These are phyloP conservation scores for Cynodonichthys magdalenae DNA, from an alignment of 2,797 vertebrate genomes.

Conservation along the genomic window DNA sequence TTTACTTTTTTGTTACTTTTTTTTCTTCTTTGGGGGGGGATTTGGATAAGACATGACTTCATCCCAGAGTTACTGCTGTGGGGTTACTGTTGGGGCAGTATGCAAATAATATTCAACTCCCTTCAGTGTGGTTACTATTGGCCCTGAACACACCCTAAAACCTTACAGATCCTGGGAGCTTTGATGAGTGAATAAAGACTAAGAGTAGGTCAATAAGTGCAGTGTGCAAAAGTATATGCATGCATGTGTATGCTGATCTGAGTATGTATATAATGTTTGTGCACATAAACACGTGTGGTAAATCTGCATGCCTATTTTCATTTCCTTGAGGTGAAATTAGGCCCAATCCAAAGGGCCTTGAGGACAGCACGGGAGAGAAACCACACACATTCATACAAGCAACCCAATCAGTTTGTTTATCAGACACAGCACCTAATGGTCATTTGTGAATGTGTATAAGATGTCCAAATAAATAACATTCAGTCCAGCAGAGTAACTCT, in stretches of 20 bases:
- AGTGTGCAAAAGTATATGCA: constrained; percentile 28
- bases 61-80: constrained; percentile 54
- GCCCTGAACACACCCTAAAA: constrained; percentile 56
- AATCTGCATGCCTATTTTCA: constrained; percentile 55
- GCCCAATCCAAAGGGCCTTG: constrained; percentile 61
- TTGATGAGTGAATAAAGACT: constrained; percentile 60
- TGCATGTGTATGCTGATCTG: constrained; percentile 19
- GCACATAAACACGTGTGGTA: constrained; percentile 31
- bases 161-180: constrained; percentile 51
- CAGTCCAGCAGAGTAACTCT: constrained; percentile 69
- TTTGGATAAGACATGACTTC: constrained; percentile 64
- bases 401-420: constrained; percentile 87
- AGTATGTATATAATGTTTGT: constrained; percentile 31
- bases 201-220: constrained; percentile 68
- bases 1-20: constrained; percentile 22
- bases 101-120: constrained; percentile 69
- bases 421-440: constrained; percentile 84
- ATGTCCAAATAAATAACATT: constrained; percentile 81
- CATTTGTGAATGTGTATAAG: constrained; percentile 81
- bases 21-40: too few relatives aligned
- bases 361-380: constrained; percentile 71
- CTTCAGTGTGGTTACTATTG: constrained; percentile 64
- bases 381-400: constrained; percentile 77
- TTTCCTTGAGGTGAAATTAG: constrained; percentile 74
- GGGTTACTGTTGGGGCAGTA: constrained; percentile 63